phyloP scores from a whole-genome alignment of 2,113 vertebrate species.

The Falco punctatus region DNA sequence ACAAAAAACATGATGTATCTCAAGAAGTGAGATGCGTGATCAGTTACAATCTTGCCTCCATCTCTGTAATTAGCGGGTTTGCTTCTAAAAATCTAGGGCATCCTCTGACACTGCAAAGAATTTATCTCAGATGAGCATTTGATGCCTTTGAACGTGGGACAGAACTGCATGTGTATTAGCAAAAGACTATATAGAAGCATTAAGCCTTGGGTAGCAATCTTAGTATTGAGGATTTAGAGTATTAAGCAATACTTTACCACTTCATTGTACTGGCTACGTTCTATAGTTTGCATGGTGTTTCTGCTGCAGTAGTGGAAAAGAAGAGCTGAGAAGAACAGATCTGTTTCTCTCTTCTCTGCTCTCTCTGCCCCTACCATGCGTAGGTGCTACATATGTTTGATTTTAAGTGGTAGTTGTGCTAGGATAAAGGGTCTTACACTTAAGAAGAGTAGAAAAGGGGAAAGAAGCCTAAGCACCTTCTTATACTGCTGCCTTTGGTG shows the following conservation, averaged over 20 bases:
- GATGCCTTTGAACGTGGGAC: background rate
- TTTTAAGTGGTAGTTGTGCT: background rate
- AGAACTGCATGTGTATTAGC: background rate
- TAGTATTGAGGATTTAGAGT: background rate
- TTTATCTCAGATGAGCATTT: background rate
- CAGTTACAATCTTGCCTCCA: background rate
- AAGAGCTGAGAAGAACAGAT: background rate
- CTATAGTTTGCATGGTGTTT: background rate
- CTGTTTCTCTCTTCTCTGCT: background rate
- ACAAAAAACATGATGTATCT: background rate
- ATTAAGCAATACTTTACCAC: background rate
- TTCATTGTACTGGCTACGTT: background rate
- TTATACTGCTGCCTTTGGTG: background rate
- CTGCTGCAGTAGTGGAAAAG: background rate
- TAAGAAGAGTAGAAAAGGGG: background rate
- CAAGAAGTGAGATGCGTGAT: background rate
- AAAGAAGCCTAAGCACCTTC: background rate
- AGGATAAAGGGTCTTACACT: background rate
- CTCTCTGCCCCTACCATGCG: background rate
- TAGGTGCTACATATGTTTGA: background rate
- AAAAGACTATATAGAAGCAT: background rate
- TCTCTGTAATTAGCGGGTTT: background rate
- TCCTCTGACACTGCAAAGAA: background rate
- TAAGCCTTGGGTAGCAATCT: background rate
- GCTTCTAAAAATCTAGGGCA: background rate